Percentiles rank a stretch among this genome's conserved stretches.
Conservation (phyloP, 2,797 vertebrate species). For the Rhadinocentrus ornatus region DNA sequence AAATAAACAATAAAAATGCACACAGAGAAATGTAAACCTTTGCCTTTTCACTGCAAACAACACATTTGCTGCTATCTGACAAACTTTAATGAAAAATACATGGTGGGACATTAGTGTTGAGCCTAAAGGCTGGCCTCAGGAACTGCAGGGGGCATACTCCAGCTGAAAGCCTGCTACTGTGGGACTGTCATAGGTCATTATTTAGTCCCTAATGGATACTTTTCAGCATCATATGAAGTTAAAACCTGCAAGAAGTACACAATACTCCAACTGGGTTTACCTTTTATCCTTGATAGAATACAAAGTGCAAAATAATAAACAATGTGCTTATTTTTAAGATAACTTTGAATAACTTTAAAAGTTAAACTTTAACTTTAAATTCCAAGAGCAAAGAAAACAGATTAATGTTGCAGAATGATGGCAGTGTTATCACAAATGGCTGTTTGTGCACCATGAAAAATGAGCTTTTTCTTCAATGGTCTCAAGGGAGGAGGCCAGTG, state of each 20-base stretch:
- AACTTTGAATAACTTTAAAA: conserved; percentile 4
- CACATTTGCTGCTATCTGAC: no score
- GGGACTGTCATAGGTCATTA: not conserved
- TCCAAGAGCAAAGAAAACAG: conserved; percentile 63
- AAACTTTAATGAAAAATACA: no score
- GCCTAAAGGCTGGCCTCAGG: conserved; percentile 6
- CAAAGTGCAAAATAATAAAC: conserved; percentile 7
- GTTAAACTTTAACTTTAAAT: no score
- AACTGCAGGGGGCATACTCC: conserved; percentile 19
- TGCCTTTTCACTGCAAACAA: no score
- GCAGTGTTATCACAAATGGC: conserved; percentile 83
- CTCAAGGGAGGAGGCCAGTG: conserved; percentile 71
- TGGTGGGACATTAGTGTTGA: no score
- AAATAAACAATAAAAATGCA: no score
- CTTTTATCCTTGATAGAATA: not conserved
- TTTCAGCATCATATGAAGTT: not conserved
- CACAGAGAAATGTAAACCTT: no score
- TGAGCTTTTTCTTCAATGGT: conserved; percentile 75
- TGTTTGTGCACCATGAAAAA: conserved; percentile 82
- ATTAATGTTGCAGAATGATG: conserved; percentile 73
- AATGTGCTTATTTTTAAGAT: conserved; percentile 29
- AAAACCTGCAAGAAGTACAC: not conserved
- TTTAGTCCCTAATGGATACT: no score
- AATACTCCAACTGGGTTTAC: conserved; percentile 6
- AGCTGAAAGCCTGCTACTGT: conserved; percentile 6